Evolutionary conservation across 1,140 invertebrate species (phyloP).

Genomic region (Streblospio benedicti): DNA sequence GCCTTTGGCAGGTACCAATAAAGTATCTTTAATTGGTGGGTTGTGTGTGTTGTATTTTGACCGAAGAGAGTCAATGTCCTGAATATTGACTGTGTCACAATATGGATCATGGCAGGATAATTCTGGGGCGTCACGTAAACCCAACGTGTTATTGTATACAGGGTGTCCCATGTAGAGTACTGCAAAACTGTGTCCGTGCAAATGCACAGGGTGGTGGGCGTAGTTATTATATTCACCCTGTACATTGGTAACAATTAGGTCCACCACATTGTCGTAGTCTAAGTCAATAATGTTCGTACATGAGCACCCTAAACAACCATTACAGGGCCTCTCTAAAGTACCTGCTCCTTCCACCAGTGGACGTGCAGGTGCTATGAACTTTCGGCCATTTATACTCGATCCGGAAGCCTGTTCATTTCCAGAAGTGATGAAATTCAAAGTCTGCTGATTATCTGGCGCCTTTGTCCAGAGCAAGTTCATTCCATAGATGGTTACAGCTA

Average conservation of each 20-base stretch:
- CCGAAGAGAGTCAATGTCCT: too few relatives aligned
- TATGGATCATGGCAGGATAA: neutral
- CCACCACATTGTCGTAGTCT: neutral
- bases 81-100: too few relatives aligned
- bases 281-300: constrained; percentile 5
- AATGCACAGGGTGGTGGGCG: constrained; percentile 2
- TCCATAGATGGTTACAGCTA: too few relatives aligned
- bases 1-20: constrained; percentile 57
- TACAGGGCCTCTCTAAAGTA: too few relatives aligned
- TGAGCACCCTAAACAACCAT: too few relatives aligned
- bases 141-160: neutral
- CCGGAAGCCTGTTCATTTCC: too few relatives aligned
- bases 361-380: neutral
- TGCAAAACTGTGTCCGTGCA: constrained; percentile 12
- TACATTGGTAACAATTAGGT: neutral
- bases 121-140: neutral
- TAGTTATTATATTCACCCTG: neutral
- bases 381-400: too few relatives aligned
- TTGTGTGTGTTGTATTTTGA: constrained; percentile 2
- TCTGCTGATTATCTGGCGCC: too few relatives aligned
- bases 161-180: constrained; percentile 10
- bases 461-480: too few relatives aligned
- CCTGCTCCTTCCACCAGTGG: too few relatives aligned
- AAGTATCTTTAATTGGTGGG: constrained; percentile 58
- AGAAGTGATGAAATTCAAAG: too few relatives aligned